Conservation (phyloP, 1,140 invertebrate genomes). For the Anastrepha ludens region DNA sequence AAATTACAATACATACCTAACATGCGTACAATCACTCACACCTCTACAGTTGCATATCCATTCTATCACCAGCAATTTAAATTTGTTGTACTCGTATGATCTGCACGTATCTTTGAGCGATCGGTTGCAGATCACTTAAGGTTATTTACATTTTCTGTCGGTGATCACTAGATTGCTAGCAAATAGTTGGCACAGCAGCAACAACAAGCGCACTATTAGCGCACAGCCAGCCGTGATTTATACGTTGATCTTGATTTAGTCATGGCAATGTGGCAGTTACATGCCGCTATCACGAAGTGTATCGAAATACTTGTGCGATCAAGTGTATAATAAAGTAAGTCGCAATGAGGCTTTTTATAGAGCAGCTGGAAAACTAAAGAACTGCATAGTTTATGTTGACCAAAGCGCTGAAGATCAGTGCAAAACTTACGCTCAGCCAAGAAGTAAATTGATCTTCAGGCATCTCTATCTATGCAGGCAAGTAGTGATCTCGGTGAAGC, state of each 20-base stretch:
- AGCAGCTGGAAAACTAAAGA: neutral
- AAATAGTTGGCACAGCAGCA: neutral
- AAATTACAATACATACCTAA: neutral
- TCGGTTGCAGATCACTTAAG: constrained; percentile 49
- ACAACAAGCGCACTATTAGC: neutral
- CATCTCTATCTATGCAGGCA: neutral
- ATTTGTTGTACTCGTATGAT: constrained; percentile 29
- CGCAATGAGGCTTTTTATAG: neutral
- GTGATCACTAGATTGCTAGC: constrained; percentile 19
- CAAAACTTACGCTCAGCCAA: neutral
- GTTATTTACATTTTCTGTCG: constrained; percentile 50
- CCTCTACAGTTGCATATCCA: neutral
- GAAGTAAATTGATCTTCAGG: constrained; percentile 30
- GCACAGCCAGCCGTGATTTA: constrained; percentile 21
- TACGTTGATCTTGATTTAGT: constrained; percentile 50
- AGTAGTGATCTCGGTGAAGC: neutral
- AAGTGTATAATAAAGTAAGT: constrained; percentile 49
- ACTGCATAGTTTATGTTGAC: neutral
- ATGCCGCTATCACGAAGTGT: neutral
- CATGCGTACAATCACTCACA: neutral
- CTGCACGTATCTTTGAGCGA: constrained; percentile 31
- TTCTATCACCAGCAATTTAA: constrained; percentile 3
- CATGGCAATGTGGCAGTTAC: constrained; percentile 48
- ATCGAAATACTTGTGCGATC: constrained; percentile 39
- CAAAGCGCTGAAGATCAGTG: neutral